A percentile compares a stretch with the other conserved stretches of the same genome.
Evolutionary conservation across 2,797 vertebrate genomes (phyloP).

Genomic region (Peromyscus eremicus): DNA sequence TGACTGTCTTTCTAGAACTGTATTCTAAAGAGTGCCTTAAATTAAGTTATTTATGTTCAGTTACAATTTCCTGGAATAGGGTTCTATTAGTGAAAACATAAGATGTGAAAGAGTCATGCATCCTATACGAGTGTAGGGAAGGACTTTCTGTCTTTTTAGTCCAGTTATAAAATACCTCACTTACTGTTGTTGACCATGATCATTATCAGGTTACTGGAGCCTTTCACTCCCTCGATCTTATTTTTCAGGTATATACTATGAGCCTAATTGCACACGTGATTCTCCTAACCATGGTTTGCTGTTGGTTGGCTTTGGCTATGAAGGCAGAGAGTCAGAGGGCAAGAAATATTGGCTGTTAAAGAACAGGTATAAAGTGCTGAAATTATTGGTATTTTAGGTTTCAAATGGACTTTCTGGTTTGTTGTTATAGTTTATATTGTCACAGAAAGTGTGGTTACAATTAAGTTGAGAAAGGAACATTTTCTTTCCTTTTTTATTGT

Average conservation of each 20-base stretch:
- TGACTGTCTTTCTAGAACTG: neutral
- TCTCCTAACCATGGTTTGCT: slow-evolving; percentile 94
- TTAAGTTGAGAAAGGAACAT: neutral
- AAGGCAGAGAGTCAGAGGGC: slow-evolving; percentile 89
- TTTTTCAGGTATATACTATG: slow-evolving; percentile 94
- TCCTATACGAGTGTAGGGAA: neutral
- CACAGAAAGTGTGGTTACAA: neutral
- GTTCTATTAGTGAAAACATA: neutral
- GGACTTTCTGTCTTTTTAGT: neutral
- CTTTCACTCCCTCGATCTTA: neutral
- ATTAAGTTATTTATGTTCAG: neutral
- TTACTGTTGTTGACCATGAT: neutral
- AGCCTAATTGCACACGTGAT: slow-evolving; percentile 93
- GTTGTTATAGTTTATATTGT: neutral
- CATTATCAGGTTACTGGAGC: neutral
- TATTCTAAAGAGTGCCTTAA: neutral
- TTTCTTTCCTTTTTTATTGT: neutral
- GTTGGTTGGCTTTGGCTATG: slow-evolving; percentile 94
- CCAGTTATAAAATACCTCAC: neutral
- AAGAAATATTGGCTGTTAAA: slow-evolving; percentile 97
- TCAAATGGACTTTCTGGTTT: neutral
- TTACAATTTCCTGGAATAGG: neutral
- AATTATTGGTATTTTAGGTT: neutral
- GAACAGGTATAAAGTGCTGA: slow-evolving; percentile 91
- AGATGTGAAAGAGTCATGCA: neutral